Base-by-base conservation (phyloP, 2,888 invertebrate genomes). In the Molorchus minor region DNA sequence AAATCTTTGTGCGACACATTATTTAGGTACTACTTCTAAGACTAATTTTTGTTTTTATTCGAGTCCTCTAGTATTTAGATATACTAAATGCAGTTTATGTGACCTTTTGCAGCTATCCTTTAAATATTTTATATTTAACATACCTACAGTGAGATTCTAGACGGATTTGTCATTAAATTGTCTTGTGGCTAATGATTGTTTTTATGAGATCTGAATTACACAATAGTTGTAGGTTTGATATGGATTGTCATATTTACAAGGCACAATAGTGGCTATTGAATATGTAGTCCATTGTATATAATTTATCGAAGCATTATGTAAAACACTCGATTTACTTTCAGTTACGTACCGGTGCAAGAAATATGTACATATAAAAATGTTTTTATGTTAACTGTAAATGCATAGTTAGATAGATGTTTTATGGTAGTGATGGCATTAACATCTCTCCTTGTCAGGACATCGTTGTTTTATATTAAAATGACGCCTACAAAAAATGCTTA, bases 221-320 rank as follows among this genome's bases (percentile, higher is more conserved):
- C 52, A 60, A 60, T 56, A 51, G 49, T 36, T 36, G 53, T 58
- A 59, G 67, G 62, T 64, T 64, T 63, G 62, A 58, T 64, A 44
- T 21, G 55, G 60, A 61, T 54, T 65, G 64, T 68, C 67, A 65
- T 64, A 65, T 67, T 59, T 55, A 65, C 64, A 60, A 64, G 67
- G 61, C 59, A 65, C 52, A 62, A 66, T 64, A 58, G 62, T 64
- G n/a, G n/a, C n/a, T n/a, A 66, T 65, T 58, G 58, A 66, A 63
- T 61, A 66, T 52, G 63, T 60, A n/a, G n/a, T 68, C 62, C 49
- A 61, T 56, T 60, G 51, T 64, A 64, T n/a, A n/a, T 66, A 64
- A 66, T 66, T 66, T 64, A 66, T 63, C 46, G 47, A 52, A 21
- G 38, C 58, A 61, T 65, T 65, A 63, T 61, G 63, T 63, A 61